Percentiles rank a stretch among this genome's conserved stretches.
Conservation (phyloP, 2,797 vertebrate genomes). For the Rhinoraja longicauda region DNA sequence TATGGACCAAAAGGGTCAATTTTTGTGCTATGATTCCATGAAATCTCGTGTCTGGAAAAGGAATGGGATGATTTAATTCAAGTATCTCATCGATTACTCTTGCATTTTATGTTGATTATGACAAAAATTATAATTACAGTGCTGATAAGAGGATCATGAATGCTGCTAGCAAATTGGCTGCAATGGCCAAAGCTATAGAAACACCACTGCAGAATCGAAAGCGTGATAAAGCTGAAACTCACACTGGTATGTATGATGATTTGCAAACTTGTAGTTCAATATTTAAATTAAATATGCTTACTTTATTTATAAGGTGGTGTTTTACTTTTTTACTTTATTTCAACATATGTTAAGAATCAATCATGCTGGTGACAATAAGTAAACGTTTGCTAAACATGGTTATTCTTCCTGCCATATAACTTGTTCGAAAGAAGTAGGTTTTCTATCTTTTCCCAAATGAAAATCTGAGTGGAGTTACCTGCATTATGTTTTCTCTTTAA, state of each 20-base stretch:
- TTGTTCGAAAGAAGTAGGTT: neutral
- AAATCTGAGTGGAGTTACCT: neutral
- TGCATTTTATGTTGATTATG: neutral
- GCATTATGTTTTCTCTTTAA: no score
- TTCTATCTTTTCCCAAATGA: neutral
- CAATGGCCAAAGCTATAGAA: conserved; percentile 87
- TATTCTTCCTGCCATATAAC: neutral
- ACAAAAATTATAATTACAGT: conserved; percentile 57
- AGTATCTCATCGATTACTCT: neutral
- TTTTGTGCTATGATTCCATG: neutral
- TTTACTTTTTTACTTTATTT: neutral
- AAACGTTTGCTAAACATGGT: neutral
- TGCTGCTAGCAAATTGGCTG: conserved; percentile 83
- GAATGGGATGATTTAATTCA: neutral
- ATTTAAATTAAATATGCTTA: neutral
- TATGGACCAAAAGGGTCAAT: no score
- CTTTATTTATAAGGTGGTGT: neutral
- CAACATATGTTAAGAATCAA: neutral
- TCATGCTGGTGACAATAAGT: neutral
- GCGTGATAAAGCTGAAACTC: conserved; percentile 48
- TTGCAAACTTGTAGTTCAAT: neutral
- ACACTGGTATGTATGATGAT: conserved; percentile 1
- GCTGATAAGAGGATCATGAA: conserved; percentile 91
- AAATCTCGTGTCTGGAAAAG: neutral
- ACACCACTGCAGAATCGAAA: conserved; percentile 64